Evolutionary conservation across 2,888 invertebrate genomes (phyloP), one percentile per base, ranked within the genome.

Genomic region (Agapetus fuscipes): DNA sequence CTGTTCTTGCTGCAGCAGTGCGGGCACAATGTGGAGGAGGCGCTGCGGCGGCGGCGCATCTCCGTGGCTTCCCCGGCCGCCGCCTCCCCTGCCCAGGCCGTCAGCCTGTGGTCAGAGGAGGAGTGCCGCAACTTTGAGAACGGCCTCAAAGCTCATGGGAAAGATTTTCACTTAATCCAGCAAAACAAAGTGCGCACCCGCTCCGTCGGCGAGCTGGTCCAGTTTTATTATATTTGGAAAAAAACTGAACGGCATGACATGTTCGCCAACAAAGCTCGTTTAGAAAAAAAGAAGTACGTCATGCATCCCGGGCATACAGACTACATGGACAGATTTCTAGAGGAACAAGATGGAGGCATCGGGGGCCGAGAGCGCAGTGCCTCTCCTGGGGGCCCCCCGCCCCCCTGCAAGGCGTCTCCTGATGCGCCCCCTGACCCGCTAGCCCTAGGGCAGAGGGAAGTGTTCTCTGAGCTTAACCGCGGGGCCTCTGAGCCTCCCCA

Each of bases 171-270:
- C 59, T 72, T 84, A 48, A 96, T 97, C 56, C 86, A 91, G 54
- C 87, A 89, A 57, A 83, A 90, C 56, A 94, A 93, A 74, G 94
- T 96, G 31, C 75, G 88, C 52, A 94, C 95, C 40, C 74, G 96
- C 51, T 89, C 93, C 6, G 94, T 97, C 29, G 91, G 95, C 20
- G 97, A 98, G 63, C 69, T 98, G 45, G 94, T 97, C 10, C 93
- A 96, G 58, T 98, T 97, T 67, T 88, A 88, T 62, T 88, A 88
- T 54, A 74, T 95, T 38, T 98, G 98, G 98, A 98, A 98, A 65
- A 97, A 97, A 64, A 96, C 96, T 16, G 96, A 96, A 57, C 74
- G 97, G 12, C 94, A 96, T 61, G 97, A 97, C 64, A 83, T 82
- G 53, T 83, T 82, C 58, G 91, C 91, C 1, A 86, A 88, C 57